Conservation (phyloP, 2,888 invertebrate species). For the Drosophila algonquin region DNA sequence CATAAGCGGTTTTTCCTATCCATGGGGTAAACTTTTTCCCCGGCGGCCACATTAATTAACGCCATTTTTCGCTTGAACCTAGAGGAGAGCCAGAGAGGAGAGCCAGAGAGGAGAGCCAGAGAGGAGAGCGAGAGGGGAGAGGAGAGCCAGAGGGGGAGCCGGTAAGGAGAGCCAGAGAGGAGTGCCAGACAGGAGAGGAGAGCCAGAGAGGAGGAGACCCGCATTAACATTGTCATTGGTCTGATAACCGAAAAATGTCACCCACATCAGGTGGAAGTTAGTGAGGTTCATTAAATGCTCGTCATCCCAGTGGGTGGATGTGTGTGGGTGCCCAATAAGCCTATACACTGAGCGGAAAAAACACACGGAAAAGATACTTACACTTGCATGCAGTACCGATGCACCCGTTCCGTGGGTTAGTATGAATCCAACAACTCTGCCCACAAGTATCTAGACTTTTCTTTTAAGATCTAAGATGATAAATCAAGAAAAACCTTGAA, state of each 20-base stretch:
- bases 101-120: not conserved
- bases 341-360: not conserved
- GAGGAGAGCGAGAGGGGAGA: not conserved
- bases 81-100: too few relatives aligned
- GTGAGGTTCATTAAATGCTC: slow-evolving; percentile 69
- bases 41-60: slow-evolving; percentile 53
- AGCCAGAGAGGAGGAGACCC: not conserved
- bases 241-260: slow-evolving; percentile 18
- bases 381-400: too few relatives aligned
- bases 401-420: too few relatives aligned
- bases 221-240: slow-evolving; percentile 21
- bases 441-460: too few relatives aligned
- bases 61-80: too few relatives aligned
- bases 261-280: slow-evolving; percentile 18
- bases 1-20: slow-evolving; percentile 8
- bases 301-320: slow-evolving; percentile 28
- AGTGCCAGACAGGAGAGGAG: too few relatives aligned
- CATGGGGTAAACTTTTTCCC: not conserved
- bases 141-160: too few relatives aligned
- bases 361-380: not conserved
- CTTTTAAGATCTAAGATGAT: too few relatives aligned
- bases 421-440: too few relatives aligned
- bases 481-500: too few relatives aligned
- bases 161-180: too few relatives aligned
- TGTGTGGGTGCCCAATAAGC: slow-evolving; percentile 1